phyloP scores from a whole-genome alignment of 2,113 vertebrate genomes.

The Thermophis baileyi region DNA sequence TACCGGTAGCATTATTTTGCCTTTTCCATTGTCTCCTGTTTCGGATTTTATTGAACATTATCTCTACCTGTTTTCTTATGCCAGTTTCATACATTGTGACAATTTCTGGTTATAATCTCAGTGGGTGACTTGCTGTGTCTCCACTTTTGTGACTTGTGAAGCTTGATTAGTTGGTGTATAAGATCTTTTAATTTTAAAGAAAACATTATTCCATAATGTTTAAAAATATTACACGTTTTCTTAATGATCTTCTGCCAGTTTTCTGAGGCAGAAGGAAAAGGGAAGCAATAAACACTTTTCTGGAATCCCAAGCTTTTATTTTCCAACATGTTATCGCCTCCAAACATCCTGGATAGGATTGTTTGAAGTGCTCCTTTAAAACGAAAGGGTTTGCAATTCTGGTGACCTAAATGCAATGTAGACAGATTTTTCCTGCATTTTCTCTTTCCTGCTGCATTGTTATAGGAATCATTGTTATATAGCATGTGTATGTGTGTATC shows the following conservation, averaged over 20 bases:
- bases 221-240: not conserved
- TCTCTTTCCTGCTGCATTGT: conserved; percentile 42
- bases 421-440: conserved; percentile 45
- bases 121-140: not conserved
- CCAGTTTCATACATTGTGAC: not conserved
- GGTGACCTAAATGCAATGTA: conserved; percentile 5
- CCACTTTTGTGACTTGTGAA: not conserved
- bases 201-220: not conserved
- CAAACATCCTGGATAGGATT: conserved; percentile 36
- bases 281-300: not conserved
- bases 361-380: conserved; percentile 46
- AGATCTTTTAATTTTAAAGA: not conserved
- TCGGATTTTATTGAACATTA: not conserved
- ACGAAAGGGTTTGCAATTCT: conserved; percentile 36
- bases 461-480: conserved; percentile 52
- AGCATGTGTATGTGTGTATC: not conserved
- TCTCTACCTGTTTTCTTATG: not conserved
- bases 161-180: not conserved
- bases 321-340: conserved; percentile 36
- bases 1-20: not conserved
- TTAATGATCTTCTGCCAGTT: not conserved
- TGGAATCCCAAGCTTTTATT: conserved; percentile 24
- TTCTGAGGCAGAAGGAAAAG: not conserved
- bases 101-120: not conserved
- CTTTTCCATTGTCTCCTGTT: not conserved